Base-by-base conservation (phyloP, 2,797 vertebrate species). In the Kryptolebias ocellatus region DNA sequence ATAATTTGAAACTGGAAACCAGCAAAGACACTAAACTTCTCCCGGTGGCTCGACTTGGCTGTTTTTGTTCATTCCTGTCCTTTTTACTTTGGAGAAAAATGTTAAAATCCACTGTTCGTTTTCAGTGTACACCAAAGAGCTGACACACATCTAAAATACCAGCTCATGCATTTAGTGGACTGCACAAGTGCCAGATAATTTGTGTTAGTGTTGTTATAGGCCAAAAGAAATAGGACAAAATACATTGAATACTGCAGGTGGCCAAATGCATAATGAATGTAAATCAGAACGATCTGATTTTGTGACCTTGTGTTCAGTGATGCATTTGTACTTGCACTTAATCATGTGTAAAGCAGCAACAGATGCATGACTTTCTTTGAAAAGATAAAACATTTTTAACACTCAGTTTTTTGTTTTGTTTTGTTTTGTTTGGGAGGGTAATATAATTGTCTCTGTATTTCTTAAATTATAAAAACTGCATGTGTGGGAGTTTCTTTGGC, bases 401-500 rank as follows among this genome's bases (percentile, higher is more conserved):
- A 24, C 20, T 24, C 20, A 24, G 20, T 24, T 24, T 24, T 24
- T 24, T 39, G 37, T 39, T 39, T 39, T 8, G 8, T 10, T 8
- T 52, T 47, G 27, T 61, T 70, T 34, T 37, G 4, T 34, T 39
- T 4, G 16, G 20, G 34, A 37, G 47, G 12, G 1, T 17, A 9
- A 29, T 51, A 10, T 39, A 11, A 1, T 72, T 70, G 49, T 9
- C 63, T 42, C 7, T 49, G 27, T n/a, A 15, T 46, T 64, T 29
- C 54, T 39, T 42, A 67, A 67, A 64, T 57, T 39, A 56, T 42
- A 44, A 71, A 29, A 65, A 46, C 16, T 37, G 31, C 50, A 28
- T 47, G 58, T 53, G 54, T 58, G 17, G 57, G 45, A 67, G 60
- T 49, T 39, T 45, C 52, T 53, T 61, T 27, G 52, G 53, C 65